A percentile compares a stretch with the other conserved stretches of the same genome.
Conservation (phyloP, 1,140 invertebrate species). For the Drosophila mojavensis region DNA sequence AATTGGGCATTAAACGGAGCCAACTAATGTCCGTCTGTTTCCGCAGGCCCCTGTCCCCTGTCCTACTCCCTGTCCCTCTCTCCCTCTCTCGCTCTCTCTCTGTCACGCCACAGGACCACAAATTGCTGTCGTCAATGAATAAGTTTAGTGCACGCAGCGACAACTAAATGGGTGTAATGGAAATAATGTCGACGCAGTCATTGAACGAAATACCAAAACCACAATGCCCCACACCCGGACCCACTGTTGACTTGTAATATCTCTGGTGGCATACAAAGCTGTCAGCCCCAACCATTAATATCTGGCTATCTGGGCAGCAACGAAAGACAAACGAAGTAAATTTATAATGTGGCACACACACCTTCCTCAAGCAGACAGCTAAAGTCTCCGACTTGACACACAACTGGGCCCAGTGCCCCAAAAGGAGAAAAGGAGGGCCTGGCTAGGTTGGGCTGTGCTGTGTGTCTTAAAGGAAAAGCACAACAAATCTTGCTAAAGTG, state of each 20-base stretch:
- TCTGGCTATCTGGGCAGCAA: constrained; percentile 2
- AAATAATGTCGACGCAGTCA: constrained; percentile 44
- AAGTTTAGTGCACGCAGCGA: constrained; percentile 43
- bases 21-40: constrained; percentile 40
- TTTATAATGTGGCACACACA: constrained; percentile 47
- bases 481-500: constrained; percentile 12
- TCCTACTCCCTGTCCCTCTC: too few relatives aligned
- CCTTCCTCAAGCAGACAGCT: constrained; percentile 26
- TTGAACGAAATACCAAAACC: constrained; percentile 24
- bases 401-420: neutral
- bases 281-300: constrained; percentile 29
- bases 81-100: neutral
- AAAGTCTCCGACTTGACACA: constrained; percentile 13
- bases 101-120: constrained; percentile 28
- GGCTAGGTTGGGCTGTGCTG: neutral
- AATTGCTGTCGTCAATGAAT: constrained; percentile 45
- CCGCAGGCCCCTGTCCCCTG: neutral
- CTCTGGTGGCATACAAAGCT: constrained; percentile 28
- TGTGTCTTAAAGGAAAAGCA: constrained; percentile 4
- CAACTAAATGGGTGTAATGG: constrained; percentile 40
- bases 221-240: neutral
- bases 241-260: constrained; percentile 14
- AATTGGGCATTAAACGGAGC: constrained; percentile 50
- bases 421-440: neutral
- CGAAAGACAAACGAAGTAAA: constrained; percentile 36